Conservation (phyloP, 2,888 invertebrate genomes). For the Andrena hattorfiana region DNA sequence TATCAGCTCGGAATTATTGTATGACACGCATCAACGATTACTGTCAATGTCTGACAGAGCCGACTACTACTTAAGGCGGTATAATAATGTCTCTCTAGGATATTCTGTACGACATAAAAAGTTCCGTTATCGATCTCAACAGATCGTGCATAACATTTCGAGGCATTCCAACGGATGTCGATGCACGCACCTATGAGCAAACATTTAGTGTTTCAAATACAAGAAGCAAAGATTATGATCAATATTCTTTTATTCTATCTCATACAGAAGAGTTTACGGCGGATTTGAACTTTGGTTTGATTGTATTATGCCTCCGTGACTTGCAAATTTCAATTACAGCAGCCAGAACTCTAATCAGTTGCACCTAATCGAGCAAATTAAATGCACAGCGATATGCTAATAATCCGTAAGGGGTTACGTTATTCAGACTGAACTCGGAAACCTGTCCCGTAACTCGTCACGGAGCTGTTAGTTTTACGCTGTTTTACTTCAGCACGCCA, state of each 20-base stretch:
- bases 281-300: too few species aligned
- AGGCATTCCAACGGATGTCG: slow-evolving; percentile 3
- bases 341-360: background rate
- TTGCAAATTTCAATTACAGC: background rate
- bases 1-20: slow-evolving; percentile 46
- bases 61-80: slow-evolving; percentile 48
- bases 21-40: slow-evolving; percentile 54
- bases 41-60: slow-evolving; percentile 53
- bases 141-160: slow-evolving; percentile 14
- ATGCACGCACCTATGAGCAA: background rate
- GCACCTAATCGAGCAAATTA: slow-evolving; percentile 7
- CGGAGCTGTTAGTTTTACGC: slow-evolving; percentile 19
- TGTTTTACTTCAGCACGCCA: slow-evolving; percentile 4
- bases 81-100: slow-evolving; percentile 34
- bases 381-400: slow-evolving; percentile 26
- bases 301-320: too few species aligned
- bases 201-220: background rate
- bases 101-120: slow-evolving; percentile 4
- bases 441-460: slow-evolving; percentile 32
- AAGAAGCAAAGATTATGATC: background rate
- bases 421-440: slow-evolving; percentile 33
- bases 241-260: too few species aligned
- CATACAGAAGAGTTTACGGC: too few species aligned
- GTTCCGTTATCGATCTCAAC: slow-evolving; percentile 23
- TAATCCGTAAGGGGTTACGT: slow-evolving; percentile 37